phyloP scores from a whole-genome alignment of 2,113 vertebrate genomes.

The Maccullochella peelii region DNA sequence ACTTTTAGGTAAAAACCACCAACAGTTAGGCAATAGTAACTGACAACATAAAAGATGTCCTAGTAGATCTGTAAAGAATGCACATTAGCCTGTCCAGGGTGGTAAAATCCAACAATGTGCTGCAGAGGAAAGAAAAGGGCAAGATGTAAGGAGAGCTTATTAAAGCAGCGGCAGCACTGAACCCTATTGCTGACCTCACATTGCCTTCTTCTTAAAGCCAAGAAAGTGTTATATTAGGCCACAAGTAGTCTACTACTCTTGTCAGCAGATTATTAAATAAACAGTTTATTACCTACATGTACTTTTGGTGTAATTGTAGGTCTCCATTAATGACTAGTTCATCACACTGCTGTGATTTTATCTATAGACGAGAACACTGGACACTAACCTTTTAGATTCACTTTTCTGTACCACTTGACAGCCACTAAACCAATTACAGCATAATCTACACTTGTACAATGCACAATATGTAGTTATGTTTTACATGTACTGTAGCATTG shows the following conservation, averaged over 20 bases:
- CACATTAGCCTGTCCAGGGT: background rate
- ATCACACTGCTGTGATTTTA: background rate
- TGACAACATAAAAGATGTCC: background rate
- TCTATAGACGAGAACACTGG: background rate
- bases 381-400: slow-evolving; percentile 12
- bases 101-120: background rate
- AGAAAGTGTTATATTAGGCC: background rate
- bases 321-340: background rate
- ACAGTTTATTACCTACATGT: background rate
- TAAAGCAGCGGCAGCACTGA: background rate
- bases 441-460: background rate
- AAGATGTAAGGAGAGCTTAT: background rate
- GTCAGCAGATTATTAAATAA: background rate
- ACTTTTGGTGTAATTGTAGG: background rate
- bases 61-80: background rate
- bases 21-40: background rate
- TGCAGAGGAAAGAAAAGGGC: background rate
- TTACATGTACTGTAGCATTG: background rate
- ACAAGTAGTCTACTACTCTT: background rate
- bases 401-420: background rate
- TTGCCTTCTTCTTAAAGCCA: background rate
- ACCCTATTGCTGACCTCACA: background rate
- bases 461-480: background rate
- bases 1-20: background rate
- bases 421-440: background rate